A percentile compares a stretch with the other conserved stretches of the same genome.
phyloP scores from a whole-genome alignment of 2,888 invertebrate genomes.

The Epinotia demarniana region DNA sequence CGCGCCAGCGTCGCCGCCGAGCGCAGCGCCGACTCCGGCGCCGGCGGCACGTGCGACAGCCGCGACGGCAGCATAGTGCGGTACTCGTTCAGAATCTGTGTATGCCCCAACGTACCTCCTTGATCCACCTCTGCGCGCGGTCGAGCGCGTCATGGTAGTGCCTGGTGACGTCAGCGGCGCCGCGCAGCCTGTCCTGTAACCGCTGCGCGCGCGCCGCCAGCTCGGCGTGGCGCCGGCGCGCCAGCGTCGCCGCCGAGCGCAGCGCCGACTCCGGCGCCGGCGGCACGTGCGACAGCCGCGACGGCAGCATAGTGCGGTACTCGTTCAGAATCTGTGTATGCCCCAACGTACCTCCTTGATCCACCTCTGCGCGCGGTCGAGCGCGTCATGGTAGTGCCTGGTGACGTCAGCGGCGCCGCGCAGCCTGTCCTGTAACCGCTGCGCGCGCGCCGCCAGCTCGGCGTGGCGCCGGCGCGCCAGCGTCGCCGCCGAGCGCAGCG shows the following conservation, averaged over 20 bases:
- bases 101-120: conserved; percentile 85
- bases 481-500: conserved; percentile 91
- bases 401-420: conserved; percentile 88
- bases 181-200: conserved; percentile 92
- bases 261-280: conserved; percentile 89
- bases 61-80: conserved; percentile 93
- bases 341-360: conserved; percentile 86
- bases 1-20: conserved; percentile 92
- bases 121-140: conserved; percentile 91
- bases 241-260: conserved; percentile 90
- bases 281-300: conserved; percentile 91
- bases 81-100: too few relatives aligned
- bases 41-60: conserved; percentile 90
- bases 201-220: conserved; percentile 92
- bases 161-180: conserved; percentile 85
- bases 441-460: conserved; percentile 92
- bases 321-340: too few relatives aligned
- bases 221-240: conserved; percentile 92
- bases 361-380: conserved; percentile 93
- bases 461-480: conserved; percentile 91
- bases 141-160: conserved; percentile 93
- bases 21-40: conserved; percentile 89
- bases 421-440: conserved; percentile 92
- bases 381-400: conserved; percentile 89
- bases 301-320: conserved; percentile 93